phyloP scores from a whole-genome alignment of 2,888 invertebrate genomes.

The Rhyacophila evoluta region DNA sequence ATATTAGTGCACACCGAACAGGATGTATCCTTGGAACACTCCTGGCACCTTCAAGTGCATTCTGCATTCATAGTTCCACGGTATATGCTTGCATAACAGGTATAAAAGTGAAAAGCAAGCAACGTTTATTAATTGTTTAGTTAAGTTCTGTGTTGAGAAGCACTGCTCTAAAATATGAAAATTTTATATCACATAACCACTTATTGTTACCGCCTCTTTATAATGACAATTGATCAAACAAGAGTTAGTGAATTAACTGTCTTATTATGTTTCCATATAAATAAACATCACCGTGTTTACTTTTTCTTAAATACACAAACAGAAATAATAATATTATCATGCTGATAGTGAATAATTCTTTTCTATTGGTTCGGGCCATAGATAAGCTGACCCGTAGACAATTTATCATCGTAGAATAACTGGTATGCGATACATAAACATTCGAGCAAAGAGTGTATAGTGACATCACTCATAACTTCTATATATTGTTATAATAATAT shows the following conservation, averaged over 20 bases:
- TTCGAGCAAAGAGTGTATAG: neutral
- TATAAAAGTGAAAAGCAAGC: no score
- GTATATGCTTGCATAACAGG: no score
- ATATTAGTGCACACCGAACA: no score
- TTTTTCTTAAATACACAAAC: neutral
- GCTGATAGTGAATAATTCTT: neutral
- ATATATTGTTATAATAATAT: neutral
- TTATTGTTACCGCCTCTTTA: no score
- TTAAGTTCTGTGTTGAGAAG: no score
- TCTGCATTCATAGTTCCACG: no score
- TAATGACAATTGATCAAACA: neutral
- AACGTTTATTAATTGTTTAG: no score
- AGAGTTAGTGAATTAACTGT: neutral
- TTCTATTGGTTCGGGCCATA: neutral
- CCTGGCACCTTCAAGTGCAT: no score
- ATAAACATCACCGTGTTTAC: neutral
- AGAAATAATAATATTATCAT: neutral
- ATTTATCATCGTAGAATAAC: slow-evolving; percentile 5
- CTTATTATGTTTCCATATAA: neutral
- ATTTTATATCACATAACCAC: no score
- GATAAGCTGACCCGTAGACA: slow-evolving; percentile 13
- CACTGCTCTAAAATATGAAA: no score
- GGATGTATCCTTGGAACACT: no score
- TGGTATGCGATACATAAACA: neutral
- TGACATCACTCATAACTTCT: neutral